Conservation (phyloP, 2,888 invertebrate genomes). For the Oscheius sp. region DNA sequence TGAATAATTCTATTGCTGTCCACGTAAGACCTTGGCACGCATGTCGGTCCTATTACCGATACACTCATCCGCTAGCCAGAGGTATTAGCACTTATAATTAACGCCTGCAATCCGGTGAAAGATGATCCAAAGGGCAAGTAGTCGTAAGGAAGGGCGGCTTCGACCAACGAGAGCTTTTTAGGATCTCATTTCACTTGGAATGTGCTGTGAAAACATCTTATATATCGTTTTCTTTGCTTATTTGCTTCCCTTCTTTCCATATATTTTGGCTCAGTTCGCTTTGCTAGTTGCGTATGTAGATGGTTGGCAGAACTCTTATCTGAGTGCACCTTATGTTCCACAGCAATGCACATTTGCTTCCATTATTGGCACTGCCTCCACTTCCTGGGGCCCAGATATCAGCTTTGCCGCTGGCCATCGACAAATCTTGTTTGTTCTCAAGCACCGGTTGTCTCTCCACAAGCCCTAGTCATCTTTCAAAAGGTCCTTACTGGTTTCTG, state of each 20-base stretch:
- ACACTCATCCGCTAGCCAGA: background rate
- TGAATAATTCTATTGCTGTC: slow-evolving; percentile 14
- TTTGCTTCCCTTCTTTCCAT: background rate
- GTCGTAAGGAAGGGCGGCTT: background rate
- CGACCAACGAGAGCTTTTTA: background rate
- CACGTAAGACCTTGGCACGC: background rate
- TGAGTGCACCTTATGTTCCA: background rate
- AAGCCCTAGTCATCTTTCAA: background rate
- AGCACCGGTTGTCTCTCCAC: slow-evolving; percentile 14
- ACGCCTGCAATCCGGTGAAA: background rate
- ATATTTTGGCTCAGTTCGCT: background rate
- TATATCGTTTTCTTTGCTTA: slow-evolving; percentile 2
- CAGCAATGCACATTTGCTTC: slow-evolving; percentile 7
- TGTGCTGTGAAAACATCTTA: slow-evolving; percentile 13
- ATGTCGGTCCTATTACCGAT: background rate
- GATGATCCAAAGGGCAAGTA: background rate
- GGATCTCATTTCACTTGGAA: slow-evolving; percentile 23
- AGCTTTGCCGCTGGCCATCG: slow-evolving; percentile 13
- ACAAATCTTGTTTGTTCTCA: slow-evolving; percentile 23
- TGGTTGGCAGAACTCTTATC: background rate
- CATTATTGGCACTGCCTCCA: background rate
- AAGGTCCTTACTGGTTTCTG: background rate
- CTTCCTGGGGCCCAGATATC: slow-evolving; percentile 15
- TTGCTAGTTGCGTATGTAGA: background rate
- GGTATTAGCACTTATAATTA: background rate